Conservation (phyloP, 2,888 invertebrate genomes). For the Acanthopleura granulata region DNA sequence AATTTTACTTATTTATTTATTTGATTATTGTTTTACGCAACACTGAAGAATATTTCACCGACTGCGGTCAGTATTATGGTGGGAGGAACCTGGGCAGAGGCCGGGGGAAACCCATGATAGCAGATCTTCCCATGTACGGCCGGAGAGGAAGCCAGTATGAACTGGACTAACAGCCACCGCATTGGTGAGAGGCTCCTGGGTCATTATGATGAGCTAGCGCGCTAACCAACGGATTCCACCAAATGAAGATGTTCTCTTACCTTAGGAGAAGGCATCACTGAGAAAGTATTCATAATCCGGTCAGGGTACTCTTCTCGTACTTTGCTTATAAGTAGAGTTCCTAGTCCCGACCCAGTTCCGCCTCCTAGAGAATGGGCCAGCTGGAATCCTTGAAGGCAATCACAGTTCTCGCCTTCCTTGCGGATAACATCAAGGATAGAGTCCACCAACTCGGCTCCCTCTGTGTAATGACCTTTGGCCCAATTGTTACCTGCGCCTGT, state of each 20-base stretch:
- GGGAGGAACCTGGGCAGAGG: too few relatives aligned
- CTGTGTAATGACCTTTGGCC: constrained; percentile 67
- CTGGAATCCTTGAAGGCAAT: constrained; percentile 68
- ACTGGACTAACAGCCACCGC: too few relatives aligned
- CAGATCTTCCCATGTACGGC: too few relatives aligned
- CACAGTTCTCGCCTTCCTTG: constrained; percentile 66
- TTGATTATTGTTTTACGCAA: too few relatives aligned
- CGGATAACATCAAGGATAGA: constrained; percentile 66
- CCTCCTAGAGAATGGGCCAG: constrained; percentile 80
- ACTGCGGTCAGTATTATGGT: too few relatives aligned
- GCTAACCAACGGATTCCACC: too few relatives aligned
- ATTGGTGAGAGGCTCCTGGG: too few relatives aligned
- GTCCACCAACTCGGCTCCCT: constrained; percentile 67
- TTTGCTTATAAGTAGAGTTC: constrained; percentile 92
- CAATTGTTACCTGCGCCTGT: constrained; percentile 64
- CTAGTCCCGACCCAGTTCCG: constrained; percentile 90
- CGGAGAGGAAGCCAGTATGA: too few relatives aligned
- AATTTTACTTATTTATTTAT: too few relatives aligned
- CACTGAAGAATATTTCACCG: too few relatives aligned
- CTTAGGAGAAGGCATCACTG: constrained; percentile 90
- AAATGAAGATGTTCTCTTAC: constrained; percentile 37
- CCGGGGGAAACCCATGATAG: too few relatives aligned
- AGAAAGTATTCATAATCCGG: constrained; percentile 95
- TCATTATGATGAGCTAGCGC: too few relatives aligned
- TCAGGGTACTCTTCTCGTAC: constrained; percentile 95